Evolutionary conservation across 2,113 vertebrate genomes (phyloP).

Genomic region (Sinocyclocheilus anshuiensis): DNA sequence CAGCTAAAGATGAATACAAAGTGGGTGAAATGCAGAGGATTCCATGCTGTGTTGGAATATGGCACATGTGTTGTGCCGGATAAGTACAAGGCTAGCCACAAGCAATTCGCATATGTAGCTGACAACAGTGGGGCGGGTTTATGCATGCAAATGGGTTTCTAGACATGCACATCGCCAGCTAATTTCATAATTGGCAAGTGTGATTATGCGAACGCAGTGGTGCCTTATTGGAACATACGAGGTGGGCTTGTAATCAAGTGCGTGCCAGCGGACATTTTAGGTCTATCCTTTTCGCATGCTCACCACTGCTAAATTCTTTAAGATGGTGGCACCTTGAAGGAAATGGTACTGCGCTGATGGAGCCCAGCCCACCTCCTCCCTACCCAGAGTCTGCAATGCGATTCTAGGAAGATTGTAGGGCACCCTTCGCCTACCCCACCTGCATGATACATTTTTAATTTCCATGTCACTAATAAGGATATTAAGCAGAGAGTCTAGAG

Average conservation of each 20-base stretch:
- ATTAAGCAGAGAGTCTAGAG: slow-evolving; percentile 69
- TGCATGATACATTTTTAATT: slow-evolving; percentile 95
- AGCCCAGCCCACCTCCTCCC: slow-evolving; percentile 77
- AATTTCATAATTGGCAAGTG: slow-evolving; percentile 92
- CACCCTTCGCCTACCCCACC: slow-evolving; percentile 68
- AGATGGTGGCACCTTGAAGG: slow-evolving; percentile 98
- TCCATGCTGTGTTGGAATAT: slow-evolving; percentile 47
- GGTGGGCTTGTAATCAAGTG: slow-evolving; percentile 61
- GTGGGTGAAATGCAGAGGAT: background rate
- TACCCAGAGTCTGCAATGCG: slow-evolving; percentile 81
- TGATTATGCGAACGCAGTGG: slow-evolving; percentile 64
- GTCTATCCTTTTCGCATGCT: slow-evolving; percentile 87
- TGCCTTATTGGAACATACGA: slow-evolving; percentile 73
- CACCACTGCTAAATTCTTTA: slow-evolving; percentile 89
- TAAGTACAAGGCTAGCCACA: slow-evolving; percentile 55
- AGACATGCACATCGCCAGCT: slow-evolving; percentile 83
- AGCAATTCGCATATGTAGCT: slow-evolving; percentile 62
- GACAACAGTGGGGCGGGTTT: slow-evolving; percentile 80
- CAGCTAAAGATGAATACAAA: slow-evolving; percentile 46
- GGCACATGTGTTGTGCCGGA: slow-evolving; percentile 51
- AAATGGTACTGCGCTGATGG: slow-evolving; percentile 82
- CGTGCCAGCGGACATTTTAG: slow-evolving; percentile 99
- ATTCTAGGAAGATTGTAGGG: slow-evolving; percentile 67
- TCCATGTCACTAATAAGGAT: slow-evolving; percentile 83
- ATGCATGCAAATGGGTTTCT: slow-evolving; percentile 86